Evolutionary conservation across 1,140 invertebrate genomes (phyloP), one percentile per base, ranked within the genome.

Genomic region (Plutomurus gul): DNA sequence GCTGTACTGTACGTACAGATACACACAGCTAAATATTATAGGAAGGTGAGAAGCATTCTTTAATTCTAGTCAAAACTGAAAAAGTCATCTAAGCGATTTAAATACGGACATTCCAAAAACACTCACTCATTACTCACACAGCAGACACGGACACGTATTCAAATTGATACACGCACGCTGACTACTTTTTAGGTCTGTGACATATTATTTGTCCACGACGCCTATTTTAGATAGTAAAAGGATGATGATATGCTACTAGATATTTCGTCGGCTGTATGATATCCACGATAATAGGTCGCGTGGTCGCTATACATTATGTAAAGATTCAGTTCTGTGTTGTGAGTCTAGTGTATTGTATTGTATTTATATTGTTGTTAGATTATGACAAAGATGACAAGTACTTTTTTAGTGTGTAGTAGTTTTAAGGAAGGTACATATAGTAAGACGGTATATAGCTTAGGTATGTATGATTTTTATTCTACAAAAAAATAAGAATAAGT

Each of bases 241-340:
- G 25, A 56, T 25, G 51, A 30, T 65, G 56, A 65, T 65, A 65
- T 65, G 56, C 56, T 56, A 56, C 20, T 56, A 56, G 43, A 47
- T 47, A 47, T 47, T 20, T 51, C 25, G 47, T 51, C 13, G 43
- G n/a, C 20, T 47, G n/a, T 16, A 27, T 65, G 36, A 33, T 65
- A 33, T 65, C n/a, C n/a, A n/a, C n/a, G n/a, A n/a, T n/a, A n/a
- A n/a, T n/a, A n/a, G n/a, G n/a, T n/a, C n/a, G n/a, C n/a, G n/a
- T n/a, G n/a, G n/a, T n/a, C n/a, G n/a, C n/a, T n/a, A n/a, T n/a
- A n/a, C n/a, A n/a, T n/a, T n/a, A n/a, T 65, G 25, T 65, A 65
- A 65, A 65, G 56, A 65, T 33, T 65, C 56, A 65, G 56, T 65
- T 65, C 56, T 65, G 56, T 65, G 56, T 65, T 33, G 27, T 7